Evolutionary conservation across 1,140 invertebrate species (phyloP), one percentile per base, ranked within the genome.

Genomic region (Drosophila arawakana): DNA sequence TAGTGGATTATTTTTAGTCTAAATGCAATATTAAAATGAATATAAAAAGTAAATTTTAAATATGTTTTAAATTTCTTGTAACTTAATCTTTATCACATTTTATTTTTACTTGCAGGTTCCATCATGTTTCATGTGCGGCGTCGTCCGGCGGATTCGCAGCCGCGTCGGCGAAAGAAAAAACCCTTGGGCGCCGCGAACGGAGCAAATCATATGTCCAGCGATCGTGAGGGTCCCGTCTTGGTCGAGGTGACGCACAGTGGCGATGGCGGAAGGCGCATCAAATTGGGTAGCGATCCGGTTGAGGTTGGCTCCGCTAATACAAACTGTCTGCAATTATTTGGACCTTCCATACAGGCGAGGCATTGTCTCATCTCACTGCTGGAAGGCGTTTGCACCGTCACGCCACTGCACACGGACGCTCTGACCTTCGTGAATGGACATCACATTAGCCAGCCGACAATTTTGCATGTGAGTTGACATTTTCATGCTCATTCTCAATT

Each of bases 121-220:
- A 97, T 98, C 84, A 98, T 98, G 96, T 98, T 98, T 90, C 97
- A 98, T 93, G 97, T 98, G 91, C 94, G 97, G 73, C 94, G 97
- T 86, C 94, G 97, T 82, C 97, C 97, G 54, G 96, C 97, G 8
- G 97, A 98, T 92, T 96, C 96, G 78, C 97, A 97, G 91, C 97
- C 97, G 10, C 94, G 97, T 59, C 96, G 97, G 83, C 94, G 97
- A 13, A 98, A 98, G 95, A 98, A 98, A 94, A 98, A 98, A 93
- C 96, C 96, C 1, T 92, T 94, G 10, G 94, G 91, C 83, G 93
- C 93, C 86, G 93, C 94, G 74, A 94, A 93, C 50, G 93, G 93
- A 21, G 92, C 92, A 55, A 92, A 92, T 82, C 92, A 93, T 55
- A 88, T 92, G 91, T 81, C 80, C 68, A 84, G 77, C 73, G 93